Conservation (phyloP, 64 coral and sea anemone genomes). For the Montipora cactus region DNA sequence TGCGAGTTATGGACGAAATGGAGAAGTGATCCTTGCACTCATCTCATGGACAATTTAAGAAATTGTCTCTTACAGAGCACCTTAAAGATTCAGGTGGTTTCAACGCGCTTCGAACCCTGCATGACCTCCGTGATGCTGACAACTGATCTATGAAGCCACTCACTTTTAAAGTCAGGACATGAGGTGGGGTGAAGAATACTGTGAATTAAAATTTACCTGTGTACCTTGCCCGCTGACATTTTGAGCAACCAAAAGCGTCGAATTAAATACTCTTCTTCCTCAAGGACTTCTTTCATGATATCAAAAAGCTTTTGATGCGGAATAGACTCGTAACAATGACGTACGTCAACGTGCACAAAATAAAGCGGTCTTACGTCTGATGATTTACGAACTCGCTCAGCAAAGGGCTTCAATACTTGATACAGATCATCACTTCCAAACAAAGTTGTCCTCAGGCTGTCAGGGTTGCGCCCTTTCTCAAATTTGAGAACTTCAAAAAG, state of each 20-base stretch:
- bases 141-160: too few species aligned
- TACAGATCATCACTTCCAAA: constrained; percentile 85
- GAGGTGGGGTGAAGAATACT: too few species aligned
- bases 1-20: too few species aligned
- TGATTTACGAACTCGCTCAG: constrained; percentile 1
- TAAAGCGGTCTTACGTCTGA: constrained; percentile 60
- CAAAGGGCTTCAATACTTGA: constrained; percentile 49
- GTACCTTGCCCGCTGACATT: constrained; percentile 42
- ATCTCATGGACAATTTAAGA: too few species aligned
- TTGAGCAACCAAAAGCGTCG: constrained; percentile 56
- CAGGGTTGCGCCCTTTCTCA: constrained; percentile 55
- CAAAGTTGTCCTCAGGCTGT: constrained; percentile 46
- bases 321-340: constrained; percentile 86
- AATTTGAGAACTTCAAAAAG: constrained; percentile 76
- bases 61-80: too few species aligned
- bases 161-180: too few species aligned
- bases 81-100: too few species aligned
- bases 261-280: constrained; percentile 86
- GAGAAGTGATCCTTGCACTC: too few species aligned
- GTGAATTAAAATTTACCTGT: background rate
- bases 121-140: too few species aligned
- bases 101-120: too few species aligned
- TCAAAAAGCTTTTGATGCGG: constrained; percentile 71
- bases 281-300: constrained; percentile 73
- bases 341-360: constrained; percentile 79